Evolutionary conservation across 2,888 invertebrate genomes (phyloP), one percentile per base, ranked within the genome.

Genomic region (Polyommatus icarus): DNA sequence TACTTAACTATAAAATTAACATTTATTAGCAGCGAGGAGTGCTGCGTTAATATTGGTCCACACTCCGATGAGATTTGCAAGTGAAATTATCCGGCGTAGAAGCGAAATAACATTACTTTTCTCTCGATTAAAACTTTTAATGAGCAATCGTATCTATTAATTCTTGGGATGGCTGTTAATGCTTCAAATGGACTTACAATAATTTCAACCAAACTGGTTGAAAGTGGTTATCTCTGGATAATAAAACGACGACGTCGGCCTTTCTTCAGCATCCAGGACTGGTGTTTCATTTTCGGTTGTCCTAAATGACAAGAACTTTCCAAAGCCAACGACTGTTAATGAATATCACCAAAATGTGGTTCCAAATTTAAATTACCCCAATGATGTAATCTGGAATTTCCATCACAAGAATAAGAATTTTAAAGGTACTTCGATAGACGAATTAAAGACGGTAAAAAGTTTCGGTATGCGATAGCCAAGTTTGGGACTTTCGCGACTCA

Each of bases 41-140:
- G 92, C 90, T 90, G 80, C 85, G 90, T 90, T 92, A 92, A 93
- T 93, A 93, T 93, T 91, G 87, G 91, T 85, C 86, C 86, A 85
- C 88, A 85, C 87, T 86, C 86, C 84, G 85, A 84, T 84, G 84
- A 85, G 84, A 85, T 87, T 87, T 83, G 84, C 86, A 87, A 89
- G 88, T 88, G 88, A 87, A 89, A 88, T 87, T 80, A 73, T 40
- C 40, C 73, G 59, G 24, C 46, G n/a, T 40, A 57, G 40, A 57
- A 36, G 59, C 57, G 59, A n/a, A 59, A 77, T 73, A 77, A 72
- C 54, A 40, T 77, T 57, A 59, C 57, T 73, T 77, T 67, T 32
- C 29, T 72, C 77, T 57, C 57, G 20, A 36, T 54, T 72, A 76
- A 71, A 75, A 76, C 76, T 81, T 80, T 72, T 78, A 80, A 79